These are phyloP conservation scores for Enteromius paludinosus DNA, from an alignment of 2,797 vertebrate species.

Conservation along the genomic window DNA sequence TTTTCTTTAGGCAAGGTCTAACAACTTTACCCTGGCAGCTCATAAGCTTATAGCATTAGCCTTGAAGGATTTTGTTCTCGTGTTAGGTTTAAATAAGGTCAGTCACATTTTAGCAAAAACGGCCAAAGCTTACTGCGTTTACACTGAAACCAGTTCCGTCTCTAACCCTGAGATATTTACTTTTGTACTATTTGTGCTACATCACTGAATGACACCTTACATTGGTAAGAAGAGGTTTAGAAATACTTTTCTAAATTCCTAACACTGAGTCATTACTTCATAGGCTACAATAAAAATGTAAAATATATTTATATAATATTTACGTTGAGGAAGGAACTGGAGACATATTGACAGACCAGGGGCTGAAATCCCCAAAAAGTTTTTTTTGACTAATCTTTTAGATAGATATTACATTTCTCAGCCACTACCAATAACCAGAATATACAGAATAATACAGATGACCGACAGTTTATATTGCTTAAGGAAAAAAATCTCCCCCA, in stretches of 20 bases:
- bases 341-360: not conserved
- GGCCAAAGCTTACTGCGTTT: not conserved
- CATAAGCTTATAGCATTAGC: not conserved
- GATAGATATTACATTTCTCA: not conserved
- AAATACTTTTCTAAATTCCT: not conserved
- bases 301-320: not conserved
- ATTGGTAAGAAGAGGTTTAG: not conserved
- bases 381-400: not conserved
- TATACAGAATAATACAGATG: not conserved
- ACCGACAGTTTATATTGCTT: not conserved
- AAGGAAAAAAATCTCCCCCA: not conserved
- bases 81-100: not conserved
- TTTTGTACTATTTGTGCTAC: not conserved
- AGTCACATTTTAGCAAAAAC: not conserved
- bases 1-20: not conserved
- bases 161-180: not conserved
- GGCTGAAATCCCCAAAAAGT: not conserved
- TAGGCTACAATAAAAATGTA: not conserved
- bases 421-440: not conserved
- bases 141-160: not conserved
- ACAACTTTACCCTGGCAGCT: not conserved
- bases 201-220: not conserved
- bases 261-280: not conserved
- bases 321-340: not conserved
- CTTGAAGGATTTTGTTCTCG: constrained; percentile 4